phyloP scores from a whole-genome alignment of 2,888 invertebrate genomes.

The Clusia tigrina region DNA sequence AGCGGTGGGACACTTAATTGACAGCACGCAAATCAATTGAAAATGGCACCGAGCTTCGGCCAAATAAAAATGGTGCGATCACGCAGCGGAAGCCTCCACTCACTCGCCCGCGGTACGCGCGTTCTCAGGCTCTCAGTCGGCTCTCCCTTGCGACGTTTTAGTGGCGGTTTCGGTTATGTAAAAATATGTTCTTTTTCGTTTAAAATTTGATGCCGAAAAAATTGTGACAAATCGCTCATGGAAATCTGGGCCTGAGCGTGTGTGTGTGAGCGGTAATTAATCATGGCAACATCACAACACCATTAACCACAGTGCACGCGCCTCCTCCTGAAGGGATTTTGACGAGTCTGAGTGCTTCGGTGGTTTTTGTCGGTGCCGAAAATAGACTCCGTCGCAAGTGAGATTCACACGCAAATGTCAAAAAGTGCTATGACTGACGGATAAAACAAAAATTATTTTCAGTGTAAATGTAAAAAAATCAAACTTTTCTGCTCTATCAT shows the following conservation, averaged over 20 bases:
- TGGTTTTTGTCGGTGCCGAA: neutral
- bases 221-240: neutral
- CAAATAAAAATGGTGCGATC: slow-evolving; percentile 3
- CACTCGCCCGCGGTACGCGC: too few relatives aligned
- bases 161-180: neutral
- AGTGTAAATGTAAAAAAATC: too few relatives aligned
- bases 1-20: slow-evolving; percentile 1
- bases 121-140: too few relatives aligned
- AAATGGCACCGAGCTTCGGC: neutral
- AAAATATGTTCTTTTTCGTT: neutral
- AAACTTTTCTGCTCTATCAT: too few relatives aligned
- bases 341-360: neutral
- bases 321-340: too few relatives aligned
- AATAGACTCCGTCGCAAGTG: neutral
- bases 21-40: slow-evolving; percentile 4
- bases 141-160: neutral
- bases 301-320: neutral
- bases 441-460: too few relatives aligned
- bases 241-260: too few relatives aligned
- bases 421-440: too few relatives aligned
- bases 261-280: slow-evolving; percentile 4
- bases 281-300: neutral
- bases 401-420: too few relatives aligned
- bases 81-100: neutral
- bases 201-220: neutral